A percentile compares a stretch with the other conserved stretches of the same genome.
Conservation (phyloP, 2,113 vertebrate genomes). For the Ivindomyrus marchei region DNA sequence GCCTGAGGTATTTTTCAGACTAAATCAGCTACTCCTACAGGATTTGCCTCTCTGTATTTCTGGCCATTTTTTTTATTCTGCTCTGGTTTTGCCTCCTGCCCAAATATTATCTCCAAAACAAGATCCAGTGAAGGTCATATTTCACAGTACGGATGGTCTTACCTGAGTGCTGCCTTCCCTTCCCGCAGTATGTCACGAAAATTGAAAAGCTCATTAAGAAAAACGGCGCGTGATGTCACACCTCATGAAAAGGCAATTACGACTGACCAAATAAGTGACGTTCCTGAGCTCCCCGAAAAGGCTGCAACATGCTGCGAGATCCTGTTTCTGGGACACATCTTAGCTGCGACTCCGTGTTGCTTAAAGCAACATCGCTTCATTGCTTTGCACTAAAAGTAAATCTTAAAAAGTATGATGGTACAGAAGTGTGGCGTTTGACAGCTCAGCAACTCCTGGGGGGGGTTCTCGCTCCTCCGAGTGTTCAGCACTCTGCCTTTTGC, state of each 20-base stretch:
- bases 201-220: background rate
- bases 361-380: background rate
- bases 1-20: background rate
- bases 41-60: background rate
- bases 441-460: background rate
- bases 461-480: background rate
- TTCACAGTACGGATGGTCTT: background rate
- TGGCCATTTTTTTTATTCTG: background rate
- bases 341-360: background rate
- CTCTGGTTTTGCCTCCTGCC: background rate
- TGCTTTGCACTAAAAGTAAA: background rate
- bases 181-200: background rate
- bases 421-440: background rate
- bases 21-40: background rate
- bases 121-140: background rate
- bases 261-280: background rate
- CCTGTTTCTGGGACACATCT: background rate
- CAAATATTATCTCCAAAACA: background rate
- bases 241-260: background rate
- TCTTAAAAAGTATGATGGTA: background rate
- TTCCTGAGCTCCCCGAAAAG: background rate
- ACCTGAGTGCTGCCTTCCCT: background rate
- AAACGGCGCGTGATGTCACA: background rate
- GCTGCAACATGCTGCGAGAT: background rate
- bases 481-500: background rate